Evolutionary conservation across 1,140 invertebrate genomes (phyloP).

Genomic region (Hyles vespertilio): DNA sequence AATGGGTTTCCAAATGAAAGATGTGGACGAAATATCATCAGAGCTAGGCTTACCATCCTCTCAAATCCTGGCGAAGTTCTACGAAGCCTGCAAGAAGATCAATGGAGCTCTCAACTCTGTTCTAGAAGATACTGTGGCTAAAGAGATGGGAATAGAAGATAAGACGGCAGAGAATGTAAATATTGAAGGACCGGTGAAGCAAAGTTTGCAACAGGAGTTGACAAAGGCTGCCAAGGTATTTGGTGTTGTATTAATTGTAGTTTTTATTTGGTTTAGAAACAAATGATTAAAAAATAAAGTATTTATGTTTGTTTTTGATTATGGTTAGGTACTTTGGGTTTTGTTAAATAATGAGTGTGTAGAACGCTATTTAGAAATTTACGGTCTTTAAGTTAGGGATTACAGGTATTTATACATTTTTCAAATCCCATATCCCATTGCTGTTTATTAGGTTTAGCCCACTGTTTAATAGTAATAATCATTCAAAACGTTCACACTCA

Average conservation of each 20-base stretch:
- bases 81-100: conserved; percentile 86
- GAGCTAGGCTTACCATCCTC: conserved; percentile 90
- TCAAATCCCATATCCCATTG: too few relatives aligned
- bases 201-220: conserved; percentile 89
- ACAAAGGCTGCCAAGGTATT: conserved; percentile 84
- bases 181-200: conserved; percentile 78
- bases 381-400: too few relatives aligned
- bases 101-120: conserved; percentile 77
- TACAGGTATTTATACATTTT: too few relatives aligned
- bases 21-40: conserved; percentile 86
- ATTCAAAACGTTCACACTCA: too few relatives aligned
- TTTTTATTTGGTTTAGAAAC: conserved; percentile 33
- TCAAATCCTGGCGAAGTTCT: conserved; percentile 94
- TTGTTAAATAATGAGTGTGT: too few relatives aligned
- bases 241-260: conserved; percentile 10
- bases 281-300: conserved; percentile 34
- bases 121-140: conserved; percentile 83
- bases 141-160: conserved; percentile 77
- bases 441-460: too few relatives aligned
- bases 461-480: too few relatives aligned
- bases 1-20: conserved; percentile 95
- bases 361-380: too few relatives aligned
- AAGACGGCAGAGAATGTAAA: conserved; percentile 64
- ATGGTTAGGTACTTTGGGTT: too few relatives aligned
- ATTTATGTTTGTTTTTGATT: not conserved